Conservation (phyloP, 1,140 invertebrate genomes). For the Drosophila watanabei region DNA sequence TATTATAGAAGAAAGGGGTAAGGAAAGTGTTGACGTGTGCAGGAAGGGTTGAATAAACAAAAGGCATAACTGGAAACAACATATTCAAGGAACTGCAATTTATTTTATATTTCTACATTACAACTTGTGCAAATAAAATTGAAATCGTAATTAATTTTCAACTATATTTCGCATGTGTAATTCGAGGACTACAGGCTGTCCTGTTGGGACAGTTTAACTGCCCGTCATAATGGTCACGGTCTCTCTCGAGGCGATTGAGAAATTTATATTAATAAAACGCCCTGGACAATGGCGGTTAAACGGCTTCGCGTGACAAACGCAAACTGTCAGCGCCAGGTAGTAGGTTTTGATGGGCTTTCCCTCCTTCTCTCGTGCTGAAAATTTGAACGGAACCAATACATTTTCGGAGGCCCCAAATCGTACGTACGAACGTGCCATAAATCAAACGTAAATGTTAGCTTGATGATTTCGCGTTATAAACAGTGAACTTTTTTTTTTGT, state of each 20-base stretch:
- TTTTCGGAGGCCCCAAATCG: slow-evolving; percentile 50
- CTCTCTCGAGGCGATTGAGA: slow-evolving; percentile 51
- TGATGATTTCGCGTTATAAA: slow-evolving; percentile 83
- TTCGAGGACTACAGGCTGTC: too few relatives aligned
- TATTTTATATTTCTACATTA: not conserved
- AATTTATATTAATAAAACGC: slow-evolving; percentile 70
- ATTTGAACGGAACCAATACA: slow-evolving; percentile 82
- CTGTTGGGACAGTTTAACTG: too few relatives aligned
- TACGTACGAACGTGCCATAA: slow-evolving; percentile 66
- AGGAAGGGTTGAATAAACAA: not conserved
- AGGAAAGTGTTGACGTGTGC: not conserved
- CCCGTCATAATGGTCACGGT: slow-evolving; percentile 22
- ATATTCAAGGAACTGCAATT: too few relatives aligned
- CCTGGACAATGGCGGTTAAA: slow-evolving; percentile 54
- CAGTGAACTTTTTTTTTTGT: slow-evolving; percentile 47
- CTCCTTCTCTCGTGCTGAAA: slow-evolving; percentile 6
- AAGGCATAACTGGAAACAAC: not conserved
- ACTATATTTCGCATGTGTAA: not conserved
- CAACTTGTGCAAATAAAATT: not conserved
- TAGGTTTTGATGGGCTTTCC: slow-evolving; percentile 9
- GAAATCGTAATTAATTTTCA: not conserved
- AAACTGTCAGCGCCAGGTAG: slow-evolving; percentile 65
- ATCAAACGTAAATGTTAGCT: slow-evolving; percentile 75
- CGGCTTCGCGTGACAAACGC: slow-evolving; percentile 77
- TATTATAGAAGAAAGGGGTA: not conserved